Evolutionary conservation across 1,140 invertebrate species (phyloP), one percentile per base, ranked within the genome.

Genomic region (Phthorimaea operculella): DNA sequence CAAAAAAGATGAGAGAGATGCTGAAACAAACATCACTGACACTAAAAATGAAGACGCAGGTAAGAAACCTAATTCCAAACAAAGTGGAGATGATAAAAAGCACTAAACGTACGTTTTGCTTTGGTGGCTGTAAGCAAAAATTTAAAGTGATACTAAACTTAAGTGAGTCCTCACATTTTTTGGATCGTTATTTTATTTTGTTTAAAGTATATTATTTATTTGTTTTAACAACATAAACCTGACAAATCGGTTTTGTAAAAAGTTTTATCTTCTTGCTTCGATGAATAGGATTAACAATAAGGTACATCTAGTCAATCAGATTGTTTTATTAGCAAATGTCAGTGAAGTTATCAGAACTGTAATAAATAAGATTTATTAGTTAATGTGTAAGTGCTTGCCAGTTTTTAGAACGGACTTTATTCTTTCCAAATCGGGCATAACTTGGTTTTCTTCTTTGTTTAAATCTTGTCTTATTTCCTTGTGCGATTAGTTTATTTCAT

Each of bases 281-380:
- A 64, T 48, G 60, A 18, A 55, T 59, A 61, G 51, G 33, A 50
- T 57, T 51, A 58, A 28, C 21, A 42, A 64, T 69, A 68, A 66
- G 58, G 64, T 68, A 66, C 58, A 57, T 82, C 77, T 83, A 83
- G 77, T 83, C 77, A 80, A 72, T 60, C 54, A 61, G 58, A 62
- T 61, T 58, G 66, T 65, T 66, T 73, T 76, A 72, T 74, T 71
- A 68, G 60, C 57, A 81, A 81, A 83, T 81, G 80, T 81, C 76
- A 74, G 80, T 81, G 76, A 60, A 61, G 75, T 73, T 72, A 80
- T 69, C 80, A 60, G 77, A 79, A 73, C 80, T 80, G 65, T 74
- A 75, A 74, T 73, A 52, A 55, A 65, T 78, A 79, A 79, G 72
- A 70, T 57, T 74, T 67, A 68, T 62, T 62, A 65, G 62, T 66